These are phyloP conservation scores for Euwallacea fornicatus DNA, from an alignment of 1,140 invertebrate genomes.

Conservation along the genomic window DNA sequence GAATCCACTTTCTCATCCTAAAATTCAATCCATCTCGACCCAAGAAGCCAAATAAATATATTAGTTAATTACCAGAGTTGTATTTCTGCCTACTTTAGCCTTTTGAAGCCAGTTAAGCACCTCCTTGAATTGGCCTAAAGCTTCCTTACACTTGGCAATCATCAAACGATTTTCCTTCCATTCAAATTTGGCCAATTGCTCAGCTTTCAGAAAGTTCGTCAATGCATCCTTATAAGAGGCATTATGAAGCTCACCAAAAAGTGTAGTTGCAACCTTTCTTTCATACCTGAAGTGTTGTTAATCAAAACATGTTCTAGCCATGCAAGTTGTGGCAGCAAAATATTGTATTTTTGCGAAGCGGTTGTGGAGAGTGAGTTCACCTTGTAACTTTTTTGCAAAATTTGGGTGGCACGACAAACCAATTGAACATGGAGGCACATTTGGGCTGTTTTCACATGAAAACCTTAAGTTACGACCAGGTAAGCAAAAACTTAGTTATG, in stretches of 20 bases:
- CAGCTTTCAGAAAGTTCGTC: constrained; percentile 65
- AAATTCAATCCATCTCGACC: constrained; percentile 15
- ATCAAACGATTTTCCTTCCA: constrained; percentile 74
- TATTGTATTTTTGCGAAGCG: too few species aligned
- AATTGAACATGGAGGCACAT: too few species aligned
- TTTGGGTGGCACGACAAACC: too few species aligned
- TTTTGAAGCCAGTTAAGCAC: constrained; percentile 63
- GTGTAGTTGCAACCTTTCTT: constrained; percentile 68
- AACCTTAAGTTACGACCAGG: too few species aligned
- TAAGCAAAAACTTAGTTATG: too few species aligned
- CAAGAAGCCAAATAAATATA: not conserved
- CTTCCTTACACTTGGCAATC: constrained; percentile 70
- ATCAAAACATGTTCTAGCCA: constrained; percentile 8
- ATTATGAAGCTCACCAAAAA: constrained; percentile 68
- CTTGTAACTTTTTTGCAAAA: too few species aligned
- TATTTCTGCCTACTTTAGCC: constrained; percentile 50
- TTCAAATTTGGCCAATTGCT: constrained; percentile 59
- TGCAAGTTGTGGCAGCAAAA: not conserved
- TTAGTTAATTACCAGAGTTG: constrained; percentile 35
- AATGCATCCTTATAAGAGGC: constrained; percentile 69
- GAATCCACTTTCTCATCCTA: constrained; percentile 42
- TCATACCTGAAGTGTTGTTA: constrained; percentile 53
- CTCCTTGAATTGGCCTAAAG: constrained; percentile 57
- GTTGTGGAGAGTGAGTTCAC: too few species aligned
- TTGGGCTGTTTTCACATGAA: too few species aligned